Percentiles rank a stretch among this genome's conserved stretches.
phyloP scores from a whole-genome alignment of 2,113 vertebrate genomes.

The Laticauda colubrina region DNA sequence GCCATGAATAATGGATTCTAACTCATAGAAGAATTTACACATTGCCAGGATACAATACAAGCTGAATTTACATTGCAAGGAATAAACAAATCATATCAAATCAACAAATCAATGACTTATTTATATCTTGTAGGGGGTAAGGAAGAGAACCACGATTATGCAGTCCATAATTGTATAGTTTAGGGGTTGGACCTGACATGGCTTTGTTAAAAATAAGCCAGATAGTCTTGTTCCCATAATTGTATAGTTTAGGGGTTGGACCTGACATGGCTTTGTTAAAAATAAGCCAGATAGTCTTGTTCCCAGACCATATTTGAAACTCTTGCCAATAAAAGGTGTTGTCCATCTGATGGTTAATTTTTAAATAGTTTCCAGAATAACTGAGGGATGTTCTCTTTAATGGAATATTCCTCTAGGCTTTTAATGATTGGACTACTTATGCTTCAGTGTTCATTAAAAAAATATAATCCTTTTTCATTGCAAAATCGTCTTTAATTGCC shows the following conservation, averaged over 20 bases:
- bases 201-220: constrained; percentile 12
- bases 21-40: background rate
- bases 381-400: background rate
- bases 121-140: background rate
- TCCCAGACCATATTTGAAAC: background rate
- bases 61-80: background rate
- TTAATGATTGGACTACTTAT: background rate
- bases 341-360: background rate
- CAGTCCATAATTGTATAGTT: background rate
- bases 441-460: background rate
- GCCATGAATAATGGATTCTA: background rate
- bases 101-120: no score
- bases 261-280: background rate
- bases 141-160: background rate
- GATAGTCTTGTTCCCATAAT: background rate
- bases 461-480: background rate
- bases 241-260: background rate
- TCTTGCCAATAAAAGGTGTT: background rate
- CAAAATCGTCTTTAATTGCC: background rate
- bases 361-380: background rate
- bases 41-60: background rate
- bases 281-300: background rate
- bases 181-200: no score
- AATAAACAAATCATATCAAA: background rate
- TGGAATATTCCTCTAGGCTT: background rate